phyloP scores from a whole-genome alignment of 1,140 invertebrate species.

The Bombus soroeensis region DNA sequence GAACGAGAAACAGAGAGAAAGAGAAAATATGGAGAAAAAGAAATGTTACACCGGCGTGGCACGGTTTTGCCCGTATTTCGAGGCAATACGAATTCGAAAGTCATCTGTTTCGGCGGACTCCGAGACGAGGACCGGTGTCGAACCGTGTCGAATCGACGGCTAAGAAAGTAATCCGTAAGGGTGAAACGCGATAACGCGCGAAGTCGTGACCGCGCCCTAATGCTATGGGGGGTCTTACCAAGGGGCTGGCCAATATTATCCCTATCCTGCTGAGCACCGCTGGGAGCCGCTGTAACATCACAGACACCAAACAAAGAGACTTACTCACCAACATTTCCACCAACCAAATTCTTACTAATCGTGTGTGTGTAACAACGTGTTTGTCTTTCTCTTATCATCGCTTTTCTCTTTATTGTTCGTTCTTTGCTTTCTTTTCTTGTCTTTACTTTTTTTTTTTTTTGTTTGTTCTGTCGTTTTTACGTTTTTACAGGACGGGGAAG shows the following conservation, averaged over 20 bases:
- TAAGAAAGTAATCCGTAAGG: neutral
- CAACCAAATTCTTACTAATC: slow-evolving; percentile 79
- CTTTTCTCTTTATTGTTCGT: neutral
- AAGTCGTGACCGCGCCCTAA: slow-evolving; percentile 73
- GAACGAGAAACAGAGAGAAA: slow-evolving; percentile 9
- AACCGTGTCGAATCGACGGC: neutral
- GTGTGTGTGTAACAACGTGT: slow-evolving; percentile 40
- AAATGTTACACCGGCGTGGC: neutral
- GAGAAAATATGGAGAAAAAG: slow-evolving; percentile 4
- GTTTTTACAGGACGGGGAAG: neutral
- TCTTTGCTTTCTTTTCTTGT: neutral
- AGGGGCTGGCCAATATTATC: slow-evolving; percentile 95
- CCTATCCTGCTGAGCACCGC: slow-evolving; percentile 96
- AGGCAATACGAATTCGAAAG: neutral
- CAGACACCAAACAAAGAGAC: slow-evolving; percentile 83
- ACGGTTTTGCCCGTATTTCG: neutral
- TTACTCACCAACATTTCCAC: slow-evolving; percentile 82
- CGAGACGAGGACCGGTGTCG: neutral
- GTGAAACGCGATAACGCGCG: slow-evolving; percentile 50
- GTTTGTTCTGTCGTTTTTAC: too few relatives aligned
- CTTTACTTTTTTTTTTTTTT: neutral
- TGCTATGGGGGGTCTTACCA: slow-evolving; percentile 89
- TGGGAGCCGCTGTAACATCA: slow-evolving; percentile 93
- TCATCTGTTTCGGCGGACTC: neutral
- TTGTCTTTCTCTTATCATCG: slow-evolving; percentile 25